Conservation (phyloP, 2,888 invertebrate species). For the Apotomis betuletana region DNA sequence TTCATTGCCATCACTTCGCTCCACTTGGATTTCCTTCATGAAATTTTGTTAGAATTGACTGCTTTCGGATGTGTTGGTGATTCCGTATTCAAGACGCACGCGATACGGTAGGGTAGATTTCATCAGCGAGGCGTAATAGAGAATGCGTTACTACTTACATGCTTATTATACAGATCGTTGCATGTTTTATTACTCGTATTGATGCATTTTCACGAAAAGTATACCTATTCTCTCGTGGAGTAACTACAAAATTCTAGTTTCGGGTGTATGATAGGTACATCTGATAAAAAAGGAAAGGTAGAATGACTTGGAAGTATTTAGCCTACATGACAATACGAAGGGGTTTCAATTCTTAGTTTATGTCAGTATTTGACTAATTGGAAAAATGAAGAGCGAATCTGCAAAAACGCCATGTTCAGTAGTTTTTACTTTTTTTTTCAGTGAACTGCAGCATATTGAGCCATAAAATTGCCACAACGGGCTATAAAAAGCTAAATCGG, state of each 20-base stretch:
- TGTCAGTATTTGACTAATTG: no score
- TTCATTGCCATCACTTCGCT: constrained; percentile 61
- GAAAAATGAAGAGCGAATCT: neutral
- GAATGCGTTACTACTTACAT: constrained; percentile 10
- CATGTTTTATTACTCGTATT: neutral
- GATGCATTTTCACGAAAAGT: neutral
- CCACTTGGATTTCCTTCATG: constrained; percentile 63
- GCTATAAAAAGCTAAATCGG: constrained; percentile 27
- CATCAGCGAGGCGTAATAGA: constrained; percentile 28
- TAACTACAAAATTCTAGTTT: no score
- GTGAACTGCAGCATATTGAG: constrained; percentile 39
- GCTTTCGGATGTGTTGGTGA: constrained; percentile 37
- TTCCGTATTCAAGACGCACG: constrained; percentile 36
- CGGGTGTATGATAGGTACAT: no score
- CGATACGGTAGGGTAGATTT: constrained; percentile 32
- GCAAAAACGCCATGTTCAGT: neutral
- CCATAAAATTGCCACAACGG: constrained; percentile 43
- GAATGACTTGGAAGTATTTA: neutral
- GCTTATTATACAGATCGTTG: constrained; percentile 12
- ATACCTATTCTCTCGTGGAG: no score
- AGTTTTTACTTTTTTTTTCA: neutral
- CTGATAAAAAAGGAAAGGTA: neutral
- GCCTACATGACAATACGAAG: no score
- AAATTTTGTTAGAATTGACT: constrained; percentile 58
- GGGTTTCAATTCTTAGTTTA: no score